A percentile compares a stretch with the other conserved stretches of the same genome.
Evolutionary conservation across 37 sponge, comb jelly and placozoan species (phyloP).

Genomic region (Beroe forskalii): DNA sequence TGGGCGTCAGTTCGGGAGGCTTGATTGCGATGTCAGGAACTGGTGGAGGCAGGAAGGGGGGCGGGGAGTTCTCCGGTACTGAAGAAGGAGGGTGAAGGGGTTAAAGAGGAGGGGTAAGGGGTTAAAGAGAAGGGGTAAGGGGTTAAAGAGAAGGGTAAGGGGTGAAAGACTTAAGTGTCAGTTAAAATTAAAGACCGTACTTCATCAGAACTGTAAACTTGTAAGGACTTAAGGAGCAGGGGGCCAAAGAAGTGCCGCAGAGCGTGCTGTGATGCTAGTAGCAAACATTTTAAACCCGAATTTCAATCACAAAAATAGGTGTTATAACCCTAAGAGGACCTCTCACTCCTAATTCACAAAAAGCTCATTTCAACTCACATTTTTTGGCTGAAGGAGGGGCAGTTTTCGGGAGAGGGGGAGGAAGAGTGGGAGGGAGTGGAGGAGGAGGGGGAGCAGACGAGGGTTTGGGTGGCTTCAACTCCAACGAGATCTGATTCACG

Average conservation of each 20-base stretch:
- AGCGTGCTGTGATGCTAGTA: no score
- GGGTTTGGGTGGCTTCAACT: background rate
- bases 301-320: no score
- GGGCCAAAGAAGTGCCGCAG: no score
- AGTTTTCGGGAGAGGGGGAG: background rate
- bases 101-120: background rate
- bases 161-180: no score
- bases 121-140: background rate
- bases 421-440: background rate
- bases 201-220: no score
- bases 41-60: conserved; percentile 20
- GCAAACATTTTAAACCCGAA: no score
- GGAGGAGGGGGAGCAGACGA: background rate
- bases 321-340: no score
- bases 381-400: no score
- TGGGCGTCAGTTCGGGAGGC: background rate
- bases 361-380: no score
- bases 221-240: no score
- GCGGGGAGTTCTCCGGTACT: background rate
- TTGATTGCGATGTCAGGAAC: conserved; percentile 1
- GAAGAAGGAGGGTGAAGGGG: background rate
- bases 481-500: background rate
- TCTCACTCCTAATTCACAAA: no score
- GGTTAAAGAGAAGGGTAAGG: background rate
- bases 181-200: no score